These are phyloP conservation scores for Chanos chanos DNA, from an alignment of 2,797 vertebrate species.

Conservation along the genomic window DNA sequence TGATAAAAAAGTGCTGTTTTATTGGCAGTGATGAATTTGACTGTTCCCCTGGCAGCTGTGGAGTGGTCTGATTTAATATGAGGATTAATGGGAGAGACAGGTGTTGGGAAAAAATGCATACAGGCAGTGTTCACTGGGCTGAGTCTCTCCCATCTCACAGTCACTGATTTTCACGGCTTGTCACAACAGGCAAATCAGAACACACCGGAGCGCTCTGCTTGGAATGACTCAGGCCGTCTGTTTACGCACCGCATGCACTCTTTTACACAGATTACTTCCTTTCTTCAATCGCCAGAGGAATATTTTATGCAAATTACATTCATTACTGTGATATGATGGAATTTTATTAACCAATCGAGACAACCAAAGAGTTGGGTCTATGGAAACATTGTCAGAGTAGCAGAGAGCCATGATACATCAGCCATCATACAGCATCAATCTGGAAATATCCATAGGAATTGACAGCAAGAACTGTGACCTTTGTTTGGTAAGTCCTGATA, in stretches of 20 bases:
- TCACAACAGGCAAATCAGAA: neutral
- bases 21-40: constrained; percentile 1
- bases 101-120: constrained; percentile 42
- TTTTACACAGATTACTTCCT: neutral
- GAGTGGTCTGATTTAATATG: constrained; percentile 13
- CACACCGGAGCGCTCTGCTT: neutral
- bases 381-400: too few species aligned
- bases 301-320: too few species aligned
- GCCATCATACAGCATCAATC: too few species aligned
- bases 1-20: neutral
- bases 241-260: neutral
- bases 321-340: too few species aligned
- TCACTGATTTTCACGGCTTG: constrained; percentile 11
- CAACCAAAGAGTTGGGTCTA: too few species aligned
- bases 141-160: constrained; percentile 3
- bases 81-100: constrained; percentile 46
- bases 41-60: neutral
- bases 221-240: neutral
- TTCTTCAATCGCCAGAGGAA: too few species aligned
- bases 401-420: too few species aligned
- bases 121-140: constrained; percentile 40
- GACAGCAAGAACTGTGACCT: neutral
- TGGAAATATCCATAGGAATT: neutral
- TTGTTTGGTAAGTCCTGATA: constrained; percentile 23
- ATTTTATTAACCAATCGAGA: too few species aligned